Percentiles rank a stretch among this genome's conserved stretches.
These are phyloP conservation scores for Sphenopsis melanotis DNA, from an alignment of 2,797 vertebrate species.

Conservation along the genomic window DNA sequence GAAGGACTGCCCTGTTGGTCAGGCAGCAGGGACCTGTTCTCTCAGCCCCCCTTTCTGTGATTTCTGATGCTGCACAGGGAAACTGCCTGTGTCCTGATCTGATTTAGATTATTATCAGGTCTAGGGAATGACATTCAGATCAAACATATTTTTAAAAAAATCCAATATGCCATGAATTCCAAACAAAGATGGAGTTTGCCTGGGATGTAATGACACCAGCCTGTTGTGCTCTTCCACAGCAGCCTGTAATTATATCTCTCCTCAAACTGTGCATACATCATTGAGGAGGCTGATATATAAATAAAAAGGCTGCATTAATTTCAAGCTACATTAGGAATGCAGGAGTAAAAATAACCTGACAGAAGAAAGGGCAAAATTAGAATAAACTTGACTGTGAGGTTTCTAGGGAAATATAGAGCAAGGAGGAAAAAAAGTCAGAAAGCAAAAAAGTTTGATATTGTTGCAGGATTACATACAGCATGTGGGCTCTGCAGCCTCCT, in stretches of 20 bases:
- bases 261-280: conserved; percentile 38
- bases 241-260: conserved; percentile 40
- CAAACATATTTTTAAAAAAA: neutral
- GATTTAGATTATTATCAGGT: conserved; percentile 14
- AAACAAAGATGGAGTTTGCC: conserved; percentile 35
- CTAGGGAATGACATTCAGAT: neutral
- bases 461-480: neutral
- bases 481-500: neutral
- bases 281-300: conserved; percentile 19
- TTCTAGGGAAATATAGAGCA: neutral
- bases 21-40: neutral
- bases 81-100: neutral
- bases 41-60: neutral
- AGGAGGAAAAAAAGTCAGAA: neutral
- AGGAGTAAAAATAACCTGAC: conserved; percentile 33
- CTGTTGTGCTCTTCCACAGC: conserved; percentile 26
- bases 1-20: neutral
- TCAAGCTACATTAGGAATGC: conserved; percentile 55
- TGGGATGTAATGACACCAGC: conserved; percentile 26
- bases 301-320: conserved; percentile 43
- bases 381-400: neutral
- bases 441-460: neutral
- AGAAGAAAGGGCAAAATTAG: conserved; percentile 3
- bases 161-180: neutral
- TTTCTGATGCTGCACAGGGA: neutral